A percentile compares a stretch with the other conserved stretches of the same genome.
phyloP scores from a whole-genome alignment of 2,797 vertebrate genomes.

The Darevskia nairensis region DNA sequence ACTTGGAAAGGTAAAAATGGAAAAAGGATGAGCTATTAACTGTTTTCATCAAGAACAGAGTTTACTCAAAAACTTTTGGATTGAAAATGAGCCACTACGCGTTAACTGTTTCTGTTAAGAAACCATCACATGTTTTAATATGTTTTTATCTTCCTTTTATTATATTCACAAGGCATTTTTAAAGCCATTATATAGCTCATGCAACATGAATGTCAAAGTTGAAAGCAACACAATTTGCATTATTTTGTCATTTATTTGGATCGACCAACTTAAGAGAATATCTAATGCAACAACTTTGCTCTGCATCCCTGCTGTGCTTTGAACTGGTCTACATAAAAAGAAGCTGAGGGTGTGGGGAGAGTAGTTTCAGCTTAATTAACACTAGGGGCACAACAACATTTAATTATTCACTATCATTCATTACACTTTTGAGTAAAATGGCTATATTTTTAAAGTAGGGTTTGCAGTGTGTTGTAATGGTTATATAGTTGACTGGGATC shows the following conservation, averaged over 20 bases:
- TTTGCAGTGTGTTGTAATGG: too few relatives aligned
- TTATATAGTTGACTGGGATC: too few relatives aligned
- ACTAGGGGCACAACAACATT: not conserved
- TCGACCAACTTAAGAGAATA: conserved; percentile 8
- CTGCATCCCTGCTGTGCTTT: not conserved
- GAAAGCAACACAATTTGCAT: not conserved
- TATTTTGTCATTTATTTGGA: not conserved
- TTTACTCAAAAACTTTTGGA: not conserved
- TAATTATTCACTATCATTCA: not conserved
- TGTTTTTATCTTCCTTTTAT: not conserved
- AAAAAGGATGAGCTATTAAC: not conserved
- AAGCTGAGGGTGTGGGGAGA: not conserved
- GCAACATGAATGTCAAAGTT: conserved; percentile 9
- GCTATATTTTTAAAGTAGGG: not conserved
- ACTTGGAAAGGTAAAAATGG: not conserved
- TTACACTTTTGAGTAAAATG: not conserved
- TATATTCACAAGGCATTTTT: too few relatives aligned
- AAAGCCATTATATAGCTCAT: fast-evolving
- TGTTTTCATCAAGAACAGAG: not conserved
- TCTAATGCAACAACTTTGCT: not conserved
- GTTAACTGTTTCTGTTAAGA: too few relatives aligned
- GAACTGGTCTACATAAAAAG: conserved; percentile 5
- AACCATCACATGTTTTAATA: not conserved
- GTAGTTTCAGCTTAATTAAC: not conserved
- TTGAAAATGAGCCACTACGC: not conserved